Base-by-base conservation (phyloP, 2,888 invertebrate genomes). In the Drosophila greeni region DNA sequence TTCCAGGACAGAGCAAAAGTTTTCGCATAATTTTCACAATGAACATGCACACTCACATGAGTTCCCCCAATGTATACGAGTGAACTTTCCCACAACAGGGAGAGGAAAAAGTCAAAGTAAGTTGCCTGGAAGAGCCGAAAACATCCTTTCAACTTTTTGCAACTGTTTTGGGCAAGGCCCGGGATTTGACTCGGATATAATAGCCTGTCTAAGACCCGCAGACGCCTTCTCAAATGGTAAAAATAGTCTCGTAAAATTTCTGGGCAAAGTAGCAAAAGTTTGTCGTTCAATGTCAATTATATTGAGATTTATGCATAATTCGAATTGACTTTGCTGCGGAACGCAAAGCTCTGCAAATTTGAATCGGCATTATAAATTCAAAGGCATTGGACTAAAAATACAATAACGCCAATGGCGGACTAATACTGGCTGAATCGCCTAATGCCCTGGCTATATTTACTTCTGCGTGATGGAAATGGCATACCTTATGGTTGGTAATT, bases 241-340 rank as follows among this genome's bases (percentile, higher is more conserved):
- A 72, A 74, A 80, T 82, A 74, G 75, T 31, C 53, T 24, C 24
- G 54, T 54, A 57, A 68, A 73, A 73, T 78, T 76, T 67, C 56
- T 34, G 34, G 40, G 43, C 58, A 53, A 64, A 47, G 55, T 43
- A 51, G 37, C n/a, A 33, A 65, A 76, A 82, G 53, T 77, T 82
- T 67, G 51, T 16, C 66, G 58, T 59, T 48, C 48, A 58, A 42
- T 53, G 57, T 57, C 53, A 72, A 52, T 61, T 65, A 57, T 51
- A 62, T 62, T 47, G 43, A 59, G 68, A 72, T 58, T 82, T 79
- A 79, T 79, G 72, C 65, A 82, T 78, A 83, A 79, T 81, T 81
- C 55, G 73, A 67, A 54, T 53, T 55, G 54, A 57, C 52, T 68
- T 66, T 54, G 42, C 55, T 33, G 24, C 34, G 37, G 39, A 42